Percentiles rank a stretch among this genome's conserved stretches.
Evolutionary conservation across 2,113 vertebrate genomes (phyloP).

Genomic region (Spea multiplicata): DNA sequence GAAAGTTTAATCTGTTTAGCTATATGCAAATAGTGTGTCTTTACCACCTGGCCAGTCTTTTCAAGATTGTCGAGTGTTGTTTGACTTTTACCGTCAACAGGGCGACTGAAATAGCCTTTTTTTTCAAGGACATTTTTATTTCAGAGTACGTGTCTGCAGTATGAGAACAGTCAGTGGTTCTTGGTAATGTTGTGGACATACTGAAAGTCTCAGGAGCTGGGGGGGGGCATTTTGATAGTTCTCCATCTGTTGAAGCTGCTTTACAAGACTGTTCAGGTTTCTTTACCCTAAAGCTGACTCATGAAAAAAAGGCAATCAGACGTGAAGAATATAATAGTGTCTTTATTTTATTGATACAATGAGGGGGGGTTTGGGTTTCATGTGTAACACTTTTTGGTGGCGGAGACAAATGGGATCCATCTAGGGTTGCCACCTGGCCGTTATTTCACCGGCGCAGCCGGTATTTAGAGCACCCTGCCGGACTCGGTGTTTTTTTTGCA

Average conservation of each 20-base stretch:
- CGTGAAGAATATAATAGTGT: neutral
- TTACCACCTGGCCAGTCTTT: constrained; percentile 75
- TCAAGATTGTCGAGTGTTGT: constrained; percentile 77
- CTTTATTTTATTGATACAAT: too few species aligned
- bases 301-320: neutral
- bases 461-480: too few species aligned
- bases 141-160: constrained; percentile 17
- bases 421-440: too few species aligned
- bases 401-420: too few species aligned
- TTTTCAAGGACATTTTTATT: constrained; percentile 62
- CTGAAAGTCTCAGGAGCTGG: constrained; percentile 49
- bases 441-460: too few species aligned
- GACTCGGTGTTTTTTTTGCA: too few species aligned
- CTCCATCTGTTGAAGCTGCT: constrained; percentile 54
- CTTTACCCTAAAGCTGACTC: constrained; percentile 14
- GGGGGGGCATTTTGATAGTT: constrained; percentile 51
- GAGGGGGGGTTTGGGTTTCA: too few species aligned
- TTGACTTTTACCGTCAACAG: constrained; percentile 67
- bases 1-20: constrained; percentile 65
- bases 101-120: constrained; percentile 62
- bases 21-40: constrained; percentile 86
- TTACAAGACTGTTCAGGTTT: neutral
- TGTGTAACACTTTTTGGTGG: too few species aligned
- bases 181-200: constrained; percentile 18
- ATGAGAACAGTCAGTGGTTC: constrained; percentile 27